phyloP scores from a whole-genome alignment of 2,113 vertebrate species.

The Labeo rohita region DNA sequence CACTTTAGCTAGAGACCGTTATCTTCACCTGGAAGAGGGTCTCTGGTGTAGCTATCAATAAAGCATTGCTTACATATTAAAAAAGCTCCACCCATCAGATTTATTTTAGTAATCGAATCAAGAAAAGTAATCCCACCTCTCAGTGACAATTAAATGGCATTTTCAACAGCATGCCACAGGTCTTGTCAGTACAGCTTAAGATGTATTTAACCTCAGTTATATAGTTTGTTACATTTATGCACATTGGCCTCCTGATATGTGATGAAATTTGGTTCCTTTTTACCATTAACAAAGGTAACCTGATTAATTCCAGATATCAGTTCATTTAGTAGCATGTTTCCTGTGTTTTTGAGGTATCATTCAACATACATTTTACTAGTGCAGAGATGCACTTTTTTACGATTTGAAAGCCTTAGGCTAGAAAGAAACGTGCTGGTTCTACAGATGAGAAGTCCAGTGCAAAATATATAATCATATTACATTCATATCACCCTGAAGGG shows the following conservation, averaged over 20 bases:
- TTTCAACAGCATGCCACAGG: neutral
- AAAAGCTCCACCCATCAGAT: neutral
- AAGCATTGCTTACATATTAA: neutral
- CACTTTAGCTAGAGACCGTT: neutral
- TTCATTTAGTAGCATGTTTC: neutral
- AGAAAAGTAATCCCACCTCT: neutral
- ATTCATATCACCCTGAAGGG: neutral
- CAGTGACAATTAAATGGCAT: neutral
- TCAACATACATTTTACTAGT: neutral
- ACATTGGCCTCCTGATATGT: neutral
- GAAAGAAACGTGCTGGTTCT: neutral
- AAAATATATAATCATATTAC: neutral
- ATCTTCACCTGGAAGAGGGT: neutral
- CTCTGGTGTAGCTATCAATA: neutral
- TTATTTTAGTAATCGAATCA: neutral
- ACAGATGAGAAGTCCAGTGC: neutral
- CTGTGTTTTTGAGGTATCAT: neutral
- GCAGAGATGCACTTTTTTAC: neutral
- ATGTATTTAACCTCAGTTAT: neutral
- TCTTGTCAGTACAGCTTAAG: neutral
- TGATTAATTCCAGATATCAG: conserved; percentile 7
- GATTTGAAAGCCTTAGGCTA: neutral
- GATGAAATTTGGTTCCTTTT: conserved; percentile 15
- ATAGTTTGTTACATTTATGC: neutral
- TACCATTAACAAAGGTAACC: neutral